Conservation (phyloP, 1,140 invertebrate genomes). For the Zaprionus ghesquierei region DNA sequence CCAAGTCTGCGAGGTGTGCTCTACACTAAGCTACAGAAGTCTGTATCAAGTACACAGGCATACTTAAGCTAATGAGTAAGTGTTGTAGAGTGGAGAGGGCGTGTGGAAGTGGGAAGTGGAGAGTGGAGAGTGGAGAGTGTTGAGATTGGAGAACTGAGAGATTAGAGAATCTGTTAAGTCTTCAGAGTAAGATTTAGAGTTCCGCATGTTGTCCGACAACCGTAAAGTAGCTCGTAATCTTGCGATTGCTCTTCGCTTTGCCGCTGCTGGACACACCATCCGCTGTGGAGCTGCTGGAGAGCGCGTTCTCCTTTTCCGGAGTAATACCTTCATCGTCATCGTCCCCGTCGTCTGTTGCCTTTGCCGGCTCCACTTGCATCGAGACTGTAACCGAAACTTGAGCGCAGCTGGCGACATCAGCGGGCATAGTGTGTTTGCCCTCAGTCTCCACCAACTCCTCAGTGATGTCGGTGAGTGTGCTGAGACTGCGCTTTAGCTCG, state of each 20-base stretch:
- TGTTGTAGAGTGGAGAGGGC: conserved; percentile 35
- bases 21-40: conserved; percentile 44
- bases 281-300: conserved; percentile 40
- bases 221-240: conserved; percentile 76
- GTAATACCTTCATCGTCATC: conserved; percentile 50
- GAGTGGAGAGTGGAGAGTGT: not conserved
- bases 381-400: conserved; percentile 75
- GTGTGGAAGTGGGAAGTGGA: not conserved
- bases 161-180: conserved; percentile 61
- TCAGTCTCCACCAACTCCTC: conserved; percentile 36
- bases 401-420: conserved; percentile 13
- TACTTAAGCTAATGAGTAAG: conserved; percentile 69
- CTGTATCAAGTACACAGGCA: conserved; percentile 61
- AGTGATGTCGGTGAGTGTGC: conserved; percentile 41
- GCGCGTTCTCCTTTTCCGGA: conserved; percentile 68
- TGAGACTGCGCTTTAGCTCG: conserved; percentile 53
- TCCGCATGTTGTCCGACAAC: conserved; percentile 76
- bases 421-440: not conserved
- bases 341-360: conserved; percentile 25
- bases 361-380: conserved; percentile 70
- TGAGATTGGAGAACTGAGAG: no score
- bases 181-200: conserved; percentile 43
- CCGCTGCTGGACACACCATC: conserved; percentile 29
- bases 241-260: conserved; percentile 66
- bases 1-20: conserved; percentile 55